These are phyloP conservation scores for Pavo muticus DNA, from an alignment of 2,113 vertebrate genomes.

Conservation along the genomic window DNA sequence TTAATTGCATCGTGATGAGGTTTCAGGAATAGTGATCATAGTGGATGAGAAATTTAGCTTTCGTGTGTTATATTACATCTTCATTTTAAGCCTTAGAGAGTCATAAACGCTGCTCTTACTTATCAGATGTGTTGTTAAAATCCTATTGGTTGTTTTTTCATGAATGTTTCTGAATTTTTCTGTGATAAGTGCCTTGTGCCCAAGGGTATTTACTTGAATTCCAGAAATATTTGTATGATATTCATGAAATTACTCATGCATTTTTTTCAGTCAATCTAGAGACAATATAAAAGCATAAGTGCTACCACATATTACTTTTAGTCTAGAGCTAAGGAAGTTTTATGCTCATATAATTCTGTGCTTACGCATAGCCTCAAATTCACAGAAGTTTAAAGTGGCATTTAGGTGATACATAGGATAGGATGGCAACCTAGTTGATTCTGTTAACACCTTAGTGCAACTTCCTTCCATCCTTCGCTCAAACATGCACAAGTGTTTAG, in stretches of 20 bases:
- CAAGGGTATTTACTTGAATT: slow-evolving; percentile 35
- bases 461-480: not conserved
- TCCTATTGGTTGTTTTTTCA: not conserved
- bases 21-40: not conserved
- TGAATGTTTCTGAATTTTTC: not conserved
- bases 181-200: not conserved
- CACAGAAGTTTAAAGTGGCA: not conserved
- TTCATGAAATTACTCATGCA: not conserved
- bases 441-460: not conserved
- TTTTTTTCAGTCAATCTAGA: not conserved
- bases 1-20: not conserved
- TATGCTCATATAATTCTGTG: not conserved
- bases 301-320: not conserved
- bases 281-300: not conserved
- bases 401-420: not conserved
- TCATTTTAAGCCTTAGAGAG: not conserved
- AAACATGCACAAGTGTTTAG: not conserved
- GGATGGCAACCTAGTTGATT: not conserved
- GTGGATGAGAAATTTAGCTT: not conserved
- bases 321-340: not conserved
- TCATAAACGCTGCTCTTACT: not conserved
- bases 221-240: slow-evolving; percentile 15
- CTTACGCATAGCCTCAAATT: not conserved
- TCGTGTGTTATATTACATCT: not conserved
- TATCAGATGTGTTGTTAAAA: not conserved